Base-by-base conservation (phyloP, 2,797 vertebrate species). In the Anolis apletophallus region DNA sequence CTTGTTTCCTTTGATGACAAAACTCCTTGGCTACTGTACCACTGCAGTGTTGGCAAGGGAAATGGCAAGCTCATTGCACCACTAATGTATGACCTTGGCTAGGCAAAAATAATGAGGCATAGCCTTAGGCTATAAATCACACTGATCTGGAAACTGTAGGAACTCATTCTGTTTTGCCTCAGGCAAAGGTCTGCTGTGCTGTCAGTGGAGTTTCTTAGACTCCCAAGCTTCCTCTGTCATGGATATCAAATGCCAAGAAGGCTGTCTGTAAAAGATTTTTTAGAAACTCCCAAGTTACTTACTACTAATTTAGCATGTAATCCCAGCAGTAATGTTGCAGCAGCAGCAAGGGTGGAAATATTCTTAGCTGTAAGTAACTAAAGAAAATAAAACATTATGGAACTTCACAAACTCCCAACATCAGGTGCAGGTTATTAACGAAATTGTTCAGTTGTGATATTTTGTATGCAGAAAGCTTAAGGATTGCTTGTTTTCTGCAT, bases 101-200 rank as follows among this genome's bases (percentile, higher is more conserved):
- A 84, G 87, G 81, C 87, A 91, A 88, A 81, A 90, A 83, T 83
- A 88, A 94, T 74, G 93, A 95, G 93, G 89, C 84, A 91, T 85
- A 93, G 94, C 95, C 93, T 84, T 71, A 88, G 92, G 94, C 91
- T 93, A 94, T 71, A 71, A 93, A 91, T 87, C 89, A 67, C 90
- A 87, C 50, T 83, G 88, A 81, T 84, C 91, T 76, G 92, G 93
- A 82, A 92, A 36, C 0, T 2, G 34, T 50, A 88, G 90, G 87
- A 92, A 90, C 91, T 94, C 61, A 13, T 88, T 91, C 91, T 94
- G 93, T 91, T 93, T 89, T 88, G 93, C 95, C 93, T 73, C 86
- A 92, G 91, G 95, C 93, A 91, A 88, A 92, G 94, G 94, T 94
- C 94, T 94, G 91, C 93, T 85, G 8, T 74, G 89, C 93, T 94